These are phyloP conservation scores for Pampusana beccarii DNA, from an alignment of 2,113 vertebrate genomes.

Conservation along the genomic window DNA sequence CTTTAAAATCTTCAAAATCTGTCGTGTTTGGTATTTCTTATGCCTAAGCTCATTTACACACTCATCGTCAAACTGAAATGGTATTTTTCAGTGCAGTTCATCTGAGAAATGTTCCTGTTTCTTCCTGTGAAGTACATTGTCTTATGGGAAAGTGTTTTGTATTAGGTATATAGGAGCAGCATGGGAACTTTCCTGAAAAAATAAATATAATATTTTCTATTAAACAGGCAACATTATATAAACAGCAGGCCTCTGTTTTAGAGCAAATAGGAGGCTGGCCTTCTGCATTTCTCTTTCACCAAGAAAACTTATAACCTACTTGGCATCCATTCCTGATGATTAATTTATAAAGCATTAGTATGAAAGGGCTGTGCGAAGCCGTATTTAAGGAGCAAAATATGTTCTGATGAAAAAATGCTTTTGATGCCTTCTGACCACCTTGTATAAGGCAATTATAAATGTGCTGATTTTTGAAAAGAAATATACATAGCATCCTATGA, in stretches of 20 bases:
- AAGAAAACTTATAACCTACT: background rate
- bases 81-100: background rate
- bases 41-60: background rate
- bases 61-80: background rate
- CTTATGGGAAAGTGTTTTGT: background rate
- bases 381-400: background rate
- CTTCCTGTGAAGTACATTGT: background rate
- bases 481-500: background rate
- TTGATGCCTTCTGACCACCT: background rate
- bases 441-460: background rate
- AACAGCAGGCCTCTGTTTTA: background rate
- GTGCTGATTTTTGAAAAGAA: background rate
- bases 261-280: background rate
- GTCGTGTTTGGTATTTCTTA: background rate
- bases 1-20: background rate
- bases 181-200: background rate
- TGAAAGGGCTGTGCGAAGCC: background rate
- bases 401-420: background rate
- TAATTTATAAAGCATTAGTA: background rate
- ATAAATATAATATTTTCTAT: background rate
- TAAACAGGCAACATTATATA: background rate
- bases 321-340: background rate
- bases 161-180: background rate
- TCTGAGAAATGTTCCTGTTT: background rate
- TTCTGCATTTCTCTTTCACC: background rate